Percentiles rank a stretch among this genome's conserved stretches.
These are phyloP conservation scores for Pseudochirops cupreus DNA, from an alignment of 2,797 vertebrate genomes.

Conservation along the genomic window DNA sequence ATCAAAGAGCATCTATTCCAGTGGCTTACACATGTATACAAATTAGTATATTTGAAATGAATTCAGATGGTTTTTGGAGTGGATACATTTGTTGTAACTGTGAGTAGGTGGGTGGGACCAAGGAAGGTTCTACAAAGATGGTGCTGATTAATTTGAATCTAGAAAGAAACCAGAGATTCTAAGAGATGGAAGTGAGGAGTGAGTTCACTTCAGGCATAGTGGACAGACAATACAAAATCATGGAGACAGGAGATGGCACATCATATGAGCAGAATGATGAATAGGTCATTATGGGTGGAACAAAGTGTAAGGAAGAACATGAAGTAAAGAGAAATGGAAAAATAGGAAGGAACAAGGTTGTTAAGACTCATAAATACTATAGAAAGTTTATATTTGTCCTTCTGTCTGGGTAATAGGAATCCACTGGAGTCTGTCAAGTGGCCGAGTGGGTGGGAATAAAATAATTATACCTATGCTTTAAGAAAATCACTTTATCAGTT, in stretches of 20 bases:
- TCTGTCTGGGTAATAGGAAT: neutral
- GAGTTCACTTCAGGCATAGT: neutral
- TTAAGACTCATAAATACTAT: neutral
- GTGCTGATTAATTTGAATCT: neutral
- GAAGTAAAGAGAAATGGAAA: neutral
- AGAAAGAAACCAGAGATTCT: neutral
- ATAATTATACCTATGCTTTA: neutral
- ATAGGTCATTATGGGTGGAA: neutral
- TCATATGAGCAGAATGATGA: neutral
- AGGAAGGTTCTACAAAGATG: neutral
- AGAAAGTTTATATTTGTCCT: neutral
- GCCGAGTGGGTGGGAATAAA: neutral
- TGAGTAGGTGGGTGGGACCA: neutral
- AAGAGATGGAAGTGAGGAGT: neutral
- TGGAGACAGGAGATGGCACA: neutral
- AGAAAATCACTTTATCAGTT: neutral
- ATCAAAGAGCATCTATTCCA: neutral
- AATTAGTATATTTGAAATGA: neutral
- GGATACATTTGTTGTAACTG: neutral
- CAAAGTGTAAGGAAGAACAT: neutral
- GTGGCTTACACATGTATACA: neutral
- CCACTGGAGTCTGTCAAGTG: neutral
- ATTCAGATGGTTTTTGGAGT: neutral
- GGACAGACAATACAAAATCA: neutral
- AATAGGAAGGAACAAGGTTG: neutral